phyloP scores from a whole-genome alignment of 1,140 invertebrate species.

The Riptortus pedestris region DNA sequence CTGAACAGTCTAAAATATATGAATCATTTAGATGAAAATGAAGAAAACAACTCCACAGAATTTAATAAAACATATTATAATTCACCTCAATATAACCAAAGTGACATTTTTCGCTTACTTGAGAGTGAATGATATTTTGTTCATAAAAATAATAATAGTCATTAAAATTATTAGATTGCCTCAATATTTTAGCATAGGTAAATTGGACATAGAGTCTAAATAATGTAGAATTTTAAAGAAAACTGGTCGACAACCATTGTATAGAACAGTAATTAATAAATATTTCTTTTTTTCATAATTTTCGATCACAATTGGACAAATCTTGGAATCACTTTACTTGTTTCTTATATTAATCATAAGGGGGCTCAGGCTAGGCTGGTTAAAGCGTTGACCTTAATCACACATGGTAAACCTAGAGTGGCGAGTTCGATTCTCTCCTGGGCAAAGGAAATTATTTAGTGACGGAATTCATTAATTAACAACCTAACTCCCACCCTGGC shows the following conservation, averaged over 20 bases:
- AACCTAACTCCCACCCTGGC: too few species aligned
- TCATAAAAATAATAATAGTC: background rate
- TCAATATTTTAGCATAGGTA: conserved; percentile 9
- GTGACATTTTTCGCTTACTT: background rate
- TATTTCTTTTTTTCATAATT: conserved; percentile 26
- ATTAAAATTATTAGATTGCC: background rate
- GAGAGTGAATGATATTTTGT: background rate
- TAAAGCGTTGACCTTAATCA: too few species aligned
- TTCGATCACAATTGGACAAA: conserved; percentile 28
- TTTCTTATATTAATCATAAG: background rate
- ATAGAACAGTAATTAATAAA: conserved; percentile 23
- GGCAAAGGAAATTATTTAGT: too few species aligned
- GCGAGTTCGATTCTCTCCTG: too few species aligned
- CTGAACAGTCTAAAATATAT: conserved; percentile 8
- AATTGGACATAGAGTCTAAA: conserved; percentile 14
- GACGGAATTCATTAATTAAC: too few species aligned
- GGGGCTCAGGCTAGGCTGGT: too few species aligned
- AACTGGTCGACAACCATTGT: conserved; percentile 18
- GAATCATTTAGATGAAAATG: conserved; percentile 8
- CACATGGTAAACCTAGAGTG: too few species aligned
- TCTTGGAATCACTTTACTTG: conserved; percentile 18
- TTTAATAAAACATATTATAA: background rate
- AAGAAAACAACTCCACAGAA: background rate
- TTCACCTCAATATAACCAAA: background rate
- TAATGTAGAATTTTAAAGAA: conserved; percentile 24